These are phyloP conservation scores for Syrista parreyssii DNA, from an alignment of 2,888 invertebrate species.

Conservation along the genomic window DNA sequence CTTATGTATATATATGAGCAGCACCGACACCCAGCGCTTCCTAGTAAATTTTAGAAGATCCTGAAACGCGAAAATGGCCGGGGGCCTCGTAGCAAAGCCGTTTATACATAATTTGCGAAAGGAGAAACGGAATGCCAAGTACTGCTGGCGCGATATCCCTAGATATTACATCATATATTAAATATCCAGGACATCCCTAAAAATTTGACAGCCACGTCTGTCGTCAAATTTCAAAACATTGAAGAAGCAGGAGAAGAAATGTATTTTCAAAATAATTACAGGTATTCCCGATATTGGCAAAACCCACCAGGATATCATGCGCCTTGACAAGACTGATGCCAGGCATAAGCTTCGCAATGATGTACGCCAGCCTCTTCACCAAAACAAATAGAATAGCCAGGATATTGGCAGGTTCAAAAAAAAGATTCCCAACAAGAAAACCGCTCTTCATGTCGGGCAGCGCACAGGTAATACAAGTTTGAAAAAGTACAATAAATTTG, in stretches of 20 bases:
- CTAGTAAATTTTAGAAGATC: not conserved
- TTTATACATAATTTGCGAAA: not conserved
- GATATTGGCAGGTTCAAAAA: slow-evolving; percentile 79
- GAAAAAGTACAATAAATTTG: not conserved
- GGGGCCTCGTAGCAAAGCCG: not conserved
- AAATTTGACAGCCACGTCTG: not conserved
- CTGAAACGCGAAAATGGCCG: not conserved
- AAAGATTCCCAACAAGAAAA: slow-evolving; percentile 77
- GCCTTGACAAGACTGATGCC: slow-evolving; percentile 72
- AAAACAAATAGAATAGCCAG: slow-evolving; percentile 83
- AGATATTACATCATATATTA: not conserved
- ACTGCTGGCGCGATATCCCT: not conserved
- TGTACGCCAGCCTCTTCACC: slow-evolving; percentile 79
- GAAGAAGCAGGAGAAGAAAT: not conserved
- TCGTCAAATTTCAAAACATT: not conserved
- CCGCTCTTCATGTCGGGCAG: slow-evolving; percentile 74
- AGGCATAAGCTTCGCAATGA: slow-evolving; percentile 77
- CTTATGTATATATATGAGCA: not conserved
- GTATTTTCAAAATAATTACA: slow-evolving; percentile 14
- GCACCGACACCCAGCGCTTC: not conserved
- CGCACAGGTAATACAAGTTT: slow-evolving; percentile 64
- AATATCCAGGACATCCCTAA: not conserved
- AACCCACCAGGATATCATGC: slow-evolving; percentile 71
- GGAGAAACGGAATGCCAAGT: not conserved
- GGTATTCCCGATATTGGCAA: slow-evolving; percentile 74